Evolutionary conservation across 1,140 invertebrate species (phyloP), one percentile per base, ranked within the genome.

Genomic region (Heliothis subflexa): DNA sequence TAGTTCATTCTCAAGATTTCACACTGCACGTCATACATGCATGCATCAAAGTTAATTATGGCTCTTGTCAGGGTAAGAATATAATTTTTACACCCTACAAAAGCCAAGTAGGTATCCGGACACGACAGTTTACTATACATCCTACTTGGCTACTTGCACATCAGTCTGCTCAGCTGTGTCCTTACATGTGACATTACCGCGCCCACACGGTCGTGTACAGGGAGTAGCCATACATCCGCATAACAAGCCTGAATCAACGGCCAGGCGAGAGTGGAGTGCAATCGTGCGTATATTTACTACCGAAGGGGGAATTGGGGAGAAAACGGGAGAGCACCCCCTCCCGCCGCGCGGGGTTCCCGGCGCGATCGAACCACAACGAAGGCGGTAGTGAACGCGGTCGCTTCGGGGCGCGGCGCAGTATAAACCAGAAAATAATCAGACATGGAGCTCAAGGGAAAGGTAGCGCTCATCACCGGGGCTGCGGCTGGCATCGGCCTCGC

Each of bases 401-500:
- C 83, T 86, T 88, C 82, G 82, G 82, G 87, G 84, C 87, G 88
- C 86, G 88, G 86, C 86, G 81, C 79, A 87, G 47, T 70, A 78
- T 66, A 71, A 78, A 85, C 86, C 83, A 83, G 82, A 85, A 87
- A 85, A 86, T 81, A 88, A 84, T 81, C 21, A 78, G 84, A 81
- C 70, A 97, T 97, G 96, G 96, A 96, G 86, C 87, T 97, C 71
- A 96, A 96, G 91, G 96, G 96, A 75, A 97, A 97, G 89, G 96
- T 97, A 72, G 97, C 96, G 72, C 90, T 97, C 52, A 95, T 97
- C 45, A 97, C 97, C 21, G 97, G 97, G 28, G 97, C 96, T 16
- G 96, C 97, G 40, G 95, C 96, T 74, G 97, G 97, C 52, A 96
- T 98, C 68, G 97, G 97, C 14, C 95, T 96, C 73, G 95, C 96